Percentiles rank a stretch among this genome's conserved stretches.
Evolutionary conservation across 2,888 invertebrate genomes (phyloP).

Genomic region (Apoderus coryli): DNA sequence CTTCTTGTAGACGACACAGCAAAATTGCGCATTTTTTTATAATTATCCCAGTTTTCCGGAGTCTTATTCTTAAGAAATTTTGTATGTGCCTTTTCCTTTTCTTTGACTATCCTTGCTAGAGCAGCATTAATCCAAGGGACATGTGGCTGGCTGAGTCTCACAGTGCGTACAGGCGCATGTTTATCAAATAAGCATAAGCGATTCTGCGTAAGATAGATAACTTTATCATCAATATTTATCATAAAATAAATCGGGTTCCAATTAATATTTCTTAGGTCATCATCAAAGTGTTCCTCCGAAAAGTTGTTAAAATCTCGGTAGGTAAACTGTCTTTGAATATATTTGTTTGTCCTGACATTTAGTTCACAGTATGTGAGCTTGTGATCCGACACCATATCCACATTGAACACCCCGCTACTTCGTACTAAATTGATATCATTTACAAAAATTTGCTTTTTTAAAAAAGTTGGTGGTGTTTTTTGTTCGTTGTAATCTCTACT

Average conservation of each 20-base stretch:
- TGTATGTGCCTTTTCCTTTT: not conserved
- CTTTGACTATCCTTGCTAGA: not conserved
- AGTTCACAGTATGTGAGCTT: not conserved
- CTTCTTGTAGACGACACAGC: not conserved
- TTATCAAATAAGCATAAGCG: not conserved
- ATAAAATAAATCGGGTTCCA: not conserved
- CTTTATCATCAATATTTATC: slow-evolving; percentile 1
- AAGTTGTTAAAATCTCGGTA: too few species aligned
- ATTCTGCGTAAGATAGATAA: not conserved
- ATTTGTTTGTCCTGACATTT: not conserved
- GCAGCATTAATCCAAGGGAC: not conserved
- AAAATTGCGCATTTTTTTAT: not conserved
- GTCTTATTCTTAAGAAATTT: not conserved
- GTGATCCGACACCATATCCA: slow-evolving; percentile 1
- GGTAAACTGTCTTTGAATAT: too few species aligned
- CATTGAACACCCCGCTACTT: not conserved
- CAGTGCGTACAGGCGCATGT: not conserved
- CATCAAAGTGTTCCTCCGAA: too few species aligned
- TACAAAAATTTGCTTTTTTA: not conserved
- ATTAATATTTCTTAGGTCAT: not conserved
- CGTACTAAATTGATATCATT: slow-evolving; percentile 1
- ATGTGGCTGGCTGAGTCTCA: not conserved
- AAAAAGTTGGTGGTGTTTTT: too few species aligned
- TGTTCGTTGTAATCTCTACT: too few species aligned
- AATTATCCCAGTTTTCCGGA: not conserved